These are phyloP conservation scores for Petrophora chlorosata DNA, from an alignment of 2,888 invertebrate genomes.

Conservation along the genomic window DNA sequence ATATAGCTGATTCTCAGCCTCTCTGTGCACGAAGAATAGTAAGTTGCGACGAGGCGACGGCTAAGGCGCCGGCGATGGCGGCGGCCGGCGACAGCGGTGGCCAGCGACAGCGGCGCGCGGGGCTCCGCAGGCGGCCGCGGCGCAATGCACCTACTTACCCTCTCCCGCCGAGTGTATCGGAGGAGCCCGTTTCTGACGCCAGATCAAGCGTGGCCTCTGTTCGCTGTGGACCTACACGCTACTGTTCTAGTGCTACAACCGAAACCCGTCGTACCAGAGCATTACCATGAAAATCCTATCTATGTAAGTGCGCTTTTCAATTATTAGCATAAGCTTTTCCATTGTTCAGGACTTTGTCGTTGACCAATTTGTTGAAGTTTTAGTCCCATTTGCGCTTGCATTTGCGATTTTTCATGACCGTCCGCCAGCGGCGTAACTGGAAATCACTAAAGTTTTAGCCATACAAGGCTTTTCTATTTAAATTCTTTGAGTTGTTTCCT, in stretches of 20 bases:
- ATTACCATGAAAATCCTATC: constrained; percentile 70
- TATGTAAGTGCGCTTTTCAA: constrained; percentile 57
- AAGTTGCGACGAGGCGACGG: constrained; percentile 55
- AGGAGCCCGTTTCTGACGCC: constrained; percentile 55
- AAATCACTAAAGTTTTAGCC: neutral
- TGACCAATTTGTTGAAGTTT: constrained; percentile 21
- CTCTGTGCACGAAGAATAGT: constrained; percentile 63
- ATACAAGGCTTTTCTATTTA: neutral
- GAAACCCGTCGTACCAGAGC: too few relatives aligned
- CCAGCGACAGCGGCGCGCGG: constrained; percentile 31
- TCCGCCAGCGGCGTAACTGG: too few relatives aligned
- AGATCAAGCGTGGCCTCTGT: constrained; percentile 75
- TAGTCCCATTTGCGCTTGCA: constrained; percentile 66
- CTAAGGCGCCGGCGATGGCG: constrained; percentile 43
- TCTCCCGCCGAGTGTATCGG: constrained; percentile 53
- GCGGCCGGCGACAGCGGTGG: constrained; percentile 29
- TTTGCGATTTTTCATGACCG: constrained; percentile 62
- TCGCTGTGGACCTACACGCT: constrained; percentile 69
- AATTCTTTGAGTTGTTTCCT: neutral
- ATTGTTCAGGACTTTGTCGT: constrained; percentile 27
- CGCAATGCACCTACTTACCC: constrained; percentile 42
- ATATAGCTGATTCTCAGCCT: too few relatives aligned
- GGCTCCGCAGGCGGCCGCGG: too few relatives aligned
- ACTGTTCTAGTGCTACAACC: constrained; percentile 56
- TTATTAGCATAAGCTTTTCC: constrained; percentile 10